Conservation (phyloP, 2,888 invertebrate species). For the Hydriomena furcata region DNA sequence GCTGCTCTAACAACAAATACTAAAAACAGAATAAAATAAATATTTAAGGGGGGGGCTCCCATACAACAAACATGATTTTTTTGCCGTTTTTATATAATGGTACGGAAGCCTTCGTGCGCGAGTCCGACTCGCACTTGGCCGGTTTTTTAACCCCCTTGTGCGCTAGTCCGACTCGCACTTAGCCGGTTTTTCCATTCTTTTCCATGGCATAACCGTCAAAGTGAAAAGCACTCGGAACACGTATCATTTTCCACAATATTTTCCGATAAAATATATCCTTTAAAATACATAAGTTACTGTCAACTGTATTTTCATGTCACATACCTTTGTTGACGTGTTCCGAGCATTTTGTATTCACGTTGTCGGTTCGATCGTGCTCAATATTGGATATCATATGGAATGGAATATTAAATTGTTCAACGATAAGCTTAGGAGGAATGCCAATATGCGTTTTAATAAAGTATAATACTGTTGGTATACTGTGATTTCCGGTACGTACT, state of each 20-base stretch:
- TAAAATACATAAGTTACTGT: constrained; percentile 13
- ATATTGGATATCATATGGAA: constrained; percentile 5
- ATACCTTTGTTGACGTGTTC: constrained; percentile 7
- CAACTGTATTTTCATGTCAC: background rate
- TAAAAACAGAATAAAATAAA: too few relatives aligned
- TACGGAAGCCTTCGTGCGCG: too few relatives aligned
- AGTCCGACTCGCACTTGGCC: too few relatives aligned
- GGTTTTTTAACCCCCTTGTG: too few relatives aligned
- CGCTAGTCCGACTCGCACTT: too few relatives aligned
- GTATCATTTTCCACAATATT: constrained; percentile 15
- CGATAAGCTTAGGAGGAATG: background rate
- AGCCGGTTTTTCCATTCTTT: background rate
- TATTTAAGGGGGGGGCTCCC: too few relatives aligned
- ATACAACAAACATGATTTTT: too few relatives aligned
- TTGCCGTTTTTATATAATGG: too few relatives aligned
- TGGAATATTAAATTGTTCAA: constrained; percentile 5
- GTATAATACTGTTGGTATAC: too few relatives aligned
- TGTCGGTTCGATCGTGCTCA: constrained; percentile 7
- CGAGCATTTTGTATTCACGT: constrained; percentile 11
- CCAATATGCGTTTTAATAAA: background rate
- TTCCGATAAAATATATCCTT: constrained; percentile 7
- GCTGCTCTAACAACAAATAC: too few relatives aligned
- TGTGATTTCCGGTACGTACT: too few relatives aligned
- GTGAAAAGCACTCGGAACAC: constrained; percentile 3
- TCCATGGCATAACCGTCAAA: constrained; percentile 1